Conservation (phyloP, 2,888 invertebrate species). For the Tetragonisca angustula region DNA sequence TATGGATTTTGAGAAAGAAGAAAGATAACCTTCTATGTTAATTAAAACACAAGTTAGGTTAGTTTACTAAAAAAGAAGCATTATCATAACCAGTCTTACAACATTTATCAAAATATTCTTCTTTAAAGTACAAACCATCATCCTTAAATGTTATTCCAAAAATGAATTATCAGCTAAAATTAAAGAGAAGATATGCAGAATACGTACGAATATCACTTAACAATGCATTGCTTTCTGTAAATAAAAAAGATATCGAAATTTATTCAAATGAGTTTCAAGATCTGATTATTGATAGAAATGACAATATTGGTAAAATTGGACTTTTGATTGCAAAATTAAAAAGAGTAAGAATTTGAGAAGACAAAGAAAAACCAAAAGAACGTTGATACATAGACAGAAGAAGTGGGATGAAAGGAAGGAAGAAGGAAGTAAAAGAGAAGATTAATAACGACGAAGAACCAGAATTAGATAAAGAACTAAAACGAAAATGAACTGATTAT, state of each 20-base stretch:
- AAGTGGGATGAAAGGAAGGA: conserved; percentile 84
- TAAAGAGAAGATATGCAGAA: conserved; percentile 85
- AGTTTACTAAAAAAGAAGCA: conserved; percentile 81
- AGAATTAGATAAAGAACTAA: conserved; percentile 87
- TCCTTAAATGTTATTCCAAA: conserved; percentile 83
- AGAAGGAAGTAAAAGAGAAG: conserved; percentile 84
- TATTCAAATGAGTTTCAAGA: conserved; percentile 80
- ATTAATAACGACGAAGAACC: conserved; percentile 86
- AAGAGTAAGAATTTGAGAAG: conserved; percentile 81
- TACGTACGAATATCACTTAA: conserved; percentile 78
- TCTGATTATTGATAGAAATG: conserved; percentile 59
- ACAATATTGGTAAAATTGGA: conserved; percentile 80
- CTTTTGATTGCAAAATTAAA: conserved; percentile 88
- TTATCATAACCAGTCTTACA: conserved; percentile 81
- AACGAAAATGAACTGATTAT: conserved; percentile 92
- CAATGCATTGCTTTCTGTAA: conserved; percentile 80
- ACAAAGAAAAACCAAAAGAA: too few species aligned
- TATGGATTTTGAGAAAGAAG: conserved; percentile 81
- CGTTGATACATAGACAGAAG: conserved; percentile 45
- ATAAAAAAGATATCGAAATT: conserved; percentile 81
- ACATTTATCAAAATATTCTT: conserved; percentile 84
- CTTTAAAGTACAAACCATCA: conserved; percentile 84
- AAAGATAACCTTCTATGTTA: conserved; percentile 79
- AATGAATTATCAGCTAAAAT: conserved; percentile 89
- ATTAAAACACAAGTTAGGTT: conserved; percentile 82